phyloP scores from a whole-genome alignment of 2,797 vertebrate species.

The Syngnathus rostellatus region DNA sequence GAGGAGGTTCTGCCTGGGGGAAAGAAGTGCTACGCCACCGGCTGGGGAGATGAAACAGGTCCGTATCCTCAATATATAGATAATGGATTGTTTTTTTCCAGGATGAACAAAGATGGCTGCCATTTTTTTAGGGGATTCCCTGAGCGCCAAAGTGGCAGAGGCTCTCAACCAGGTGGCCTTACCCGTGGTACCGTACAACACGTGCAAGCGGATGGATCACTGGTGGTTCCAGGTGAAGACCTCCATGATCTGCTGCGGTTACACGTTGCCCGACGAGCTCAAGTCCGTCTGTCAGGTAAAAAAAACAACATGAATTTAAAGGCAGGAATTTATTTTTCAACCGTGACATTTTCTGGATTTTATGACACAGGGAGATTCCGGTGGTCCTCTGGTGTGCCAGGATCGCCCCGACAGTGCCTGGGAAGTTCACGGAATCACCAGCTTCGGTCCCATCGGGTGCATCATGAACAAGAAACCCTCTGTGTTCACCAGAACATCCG shows the following conservation, averaged over 20 bases:
- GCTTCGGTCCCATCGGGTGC: constrained; percentile 75
- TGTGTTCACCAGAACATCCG: constrained; percentile 69
- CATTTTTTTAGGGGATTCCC: constrained; percentile 54
- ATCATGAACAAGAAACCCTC: constrained; percentile 76
- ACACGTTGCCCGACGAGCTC: constrained; percentile 69
- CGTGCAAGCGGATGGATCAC: constrained; percentile 70
- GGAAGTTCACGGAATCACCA: constrained; percentile 73
- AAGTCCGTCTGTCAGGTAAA: constrained; percentile 74
- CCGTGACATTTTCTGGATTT: constrained; percentile 4
- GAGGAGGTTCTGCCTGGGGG: constrained; percentile 57
- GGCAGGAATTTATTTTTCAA: neutral
- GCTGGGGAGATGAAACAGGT: constrained; percentile 76
- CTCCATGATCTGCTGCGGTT: constrained; percentile 75
- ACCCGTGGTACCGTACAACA: constrained; percentile 66
- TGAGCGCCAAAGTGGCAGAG: constrained; percentile 61
- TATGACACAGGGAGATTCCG: constrained; percentile 70
- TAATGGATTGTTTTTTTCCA: neutral
- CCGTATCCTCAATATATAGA: neutral
- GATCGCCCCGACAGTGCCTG: constrained; percentile 45
- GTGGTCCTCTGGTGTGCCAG: constrained; percentile 72
- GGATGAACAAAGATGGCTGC: neutral
- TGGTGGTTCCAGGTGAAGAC: constrained; percentile 78
- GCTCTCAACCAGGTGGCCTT: constrained; percentile 70
- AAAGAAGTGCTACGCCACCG: constrained; percentile 69
- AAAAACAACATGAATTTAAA: no score